phyloP scores from a whole-genome alignment of 2,797 vertebrate genomes.

The Amazona finschi region DNA sequence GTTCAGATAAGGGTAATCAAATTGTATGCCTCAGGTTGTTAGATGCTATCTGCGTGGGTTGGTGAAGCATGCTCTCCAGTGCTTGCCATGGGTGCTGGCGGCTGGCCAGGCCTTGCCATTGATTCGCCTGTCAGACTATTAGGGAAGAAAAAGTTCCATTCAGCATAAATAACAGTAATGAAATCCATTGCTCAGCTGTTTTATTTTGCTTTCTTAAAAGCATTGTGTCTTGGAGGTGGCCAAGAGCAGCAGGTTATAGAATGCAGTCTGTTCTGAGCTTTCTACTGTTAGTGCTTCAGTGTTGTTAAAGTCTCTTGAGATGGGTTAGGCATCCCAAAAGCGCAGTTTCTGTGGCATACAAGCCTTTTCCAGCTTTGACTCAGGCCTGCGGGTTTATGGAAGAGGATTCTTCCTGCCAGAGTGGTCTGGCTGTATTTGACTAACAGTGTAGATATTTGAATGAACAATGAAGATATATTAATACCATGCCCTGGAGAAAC shows the following conservation, averaged over 20 bases:
- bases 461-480: not conserved
- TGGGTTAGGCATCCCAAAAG: not conserved
- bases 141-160: not conserved
- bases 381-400: not conserved
- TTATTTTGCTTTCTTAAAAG: not conserved
- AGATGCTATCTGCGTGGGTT: not conserved
- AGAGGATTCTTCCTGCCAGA: not conserved
- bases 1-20: conserved; percentile 25
- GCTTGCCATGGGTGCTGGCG: not conserved
- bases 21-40: not conserved
- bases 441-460: not conserved
- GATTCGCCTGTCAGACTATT: not conserved
- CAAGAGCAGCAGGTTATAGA: not conserved
- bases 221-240: not conserved
- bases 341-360: not conserved
- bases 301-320: not conserved
- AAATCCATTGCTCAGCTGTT: not conserved
- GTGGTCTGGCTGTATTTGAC: not conserved
- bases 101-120: not conserved
- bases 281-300: not conserved
- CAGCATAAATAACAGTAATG: not conserved
- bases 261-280: not conserved
- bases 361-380: not conserved
- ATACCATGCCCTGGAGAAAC: conserved; percentile 8
- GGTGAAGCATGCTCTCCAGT: not conserved